Base-by-base conservation (phyloP, 2,888 invertebrate genomes). In the Cinara cedri region DNA sequence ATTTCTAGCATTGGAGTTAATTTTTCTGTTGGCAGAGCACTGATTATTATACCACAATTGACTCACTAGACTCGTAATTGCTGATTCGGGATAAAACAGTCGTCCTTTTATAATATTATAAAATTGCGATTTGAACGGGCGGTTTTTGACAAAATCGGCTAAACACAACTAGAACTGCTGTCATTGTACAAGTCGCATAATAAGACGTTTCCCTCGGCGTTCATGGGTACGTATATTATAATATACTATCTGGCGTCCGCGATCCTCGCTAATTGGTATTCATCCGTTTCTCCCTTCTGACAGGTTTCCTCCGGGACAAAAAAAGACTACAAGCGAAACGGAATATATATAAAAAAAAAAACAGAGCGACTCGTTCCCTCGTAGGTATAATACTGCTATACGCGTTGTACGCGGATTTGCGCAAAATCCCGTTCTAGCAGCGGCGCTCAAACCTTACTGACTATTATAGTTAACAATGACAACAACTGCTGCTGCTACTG, bases 221-320 rank as follows among this genome's bases (percentile, higher is more conserved):
- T 19, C n/a, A 21, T 44, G n/a, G 60, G 60, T 26, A n/a, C n/a
- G n/a, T n/a, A n/a, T n/a, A n/a, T n/a, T n/a, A n/a, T n/a, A n/a
- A n/a, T n/a, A 26, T 16, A 21, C 42, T 26, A 63, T 11, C 3
- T 21, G 21, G 14, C 72, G 26, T 1, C 13, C 21, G 19, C 14
- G 26, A 26, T 72, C 16, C 11, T 19, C 51, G 24, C 74, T 75
- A 75, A 75, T 75, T 54, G 63, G 74, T 75, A 13, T 54, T 24
- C 54, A 21, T 62, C 74, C 74, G 42, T 74, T 55, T 72, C 51
- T 42, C 14, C 34, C 42, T 63, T 54, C 24, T 75, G 74, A 75
- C 74, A 65, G 74, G 3, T 75, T 44, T 55, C 24, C 14, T 42
- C n/a, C 13, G 13, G n/a, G 51, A 11, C 10, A 60, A 51, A 51